Evolutionary conservation across 1,140 invertebrate species (phyloP).

Genomic region (Charaxes varanes): DNA sequence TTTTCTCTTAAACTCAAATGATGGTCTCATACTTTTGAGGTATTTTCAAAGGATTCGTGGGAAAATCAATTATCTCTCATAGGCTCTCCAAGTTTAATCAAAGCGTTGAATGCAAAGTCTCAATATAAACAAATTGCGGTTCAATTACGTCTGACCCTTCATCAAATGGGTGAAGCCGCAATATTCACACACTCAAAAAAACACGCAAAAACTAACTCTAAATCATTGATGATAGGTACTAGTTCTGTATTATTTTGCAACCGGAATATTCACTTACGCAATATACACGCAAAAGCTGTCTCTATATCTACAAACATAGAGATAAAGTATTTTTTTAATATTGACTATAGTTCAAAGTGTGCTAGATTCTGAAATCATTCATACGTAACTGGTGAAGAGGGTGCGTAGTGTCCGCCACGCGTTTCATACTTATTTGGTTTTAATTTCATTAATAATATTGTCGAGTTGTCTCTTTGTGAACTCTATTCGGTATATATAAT

Average conservation of each 20-base stretch:
- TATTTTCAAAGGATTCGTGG: too few species aligned
- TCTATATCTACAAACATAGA: constrained; percentile 17
- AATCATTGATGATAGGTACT: too few species aligned
- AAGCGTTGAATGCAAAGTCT: constrained; percentile 28
- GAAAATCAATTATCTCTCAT: constrained; percentile 24
- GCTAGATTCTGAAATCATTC: constrained; percentile 32
- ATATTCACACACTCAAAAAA: constrained; percentile 4
- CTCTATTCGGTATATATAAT: too few species aligned
- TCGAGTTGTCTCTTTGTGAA: constrained; percentile 18
- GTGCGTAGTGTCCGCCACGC: constrained; percentile 39
- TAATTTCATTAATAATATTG: constrained; percentile 36
- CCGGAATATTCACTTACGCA: constrained; percentile 4
- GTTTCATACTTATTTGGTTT: constrained; percentile 49
- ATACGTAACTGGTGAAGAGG: constrained; percentile 42
- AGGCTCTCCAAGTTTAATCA: constrained; percentile 34
- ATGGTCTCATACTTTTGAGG: too few species aligned
- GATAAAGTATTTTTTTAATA: constrained; percentile 14
- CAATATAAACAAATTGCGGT: constrained; percentile 52
- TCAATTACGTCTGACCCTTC: constrained; percentile 51
- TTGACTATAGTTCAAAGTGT: constrained; percentile 14
- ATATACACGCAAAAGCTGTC: constrained; percentile 10
- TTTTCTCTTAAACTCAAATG: too few species aligned
- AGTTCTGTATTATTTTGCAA: too few species aligned
- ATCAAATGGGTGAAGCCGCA: constrained; percentile 19
- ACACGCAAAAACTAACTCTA: constrained; percentile 14